Base-by-base conservation (phyloP, 2,797 vertebrate genomes). In the Notoglanidium macrostoma region DNA sequence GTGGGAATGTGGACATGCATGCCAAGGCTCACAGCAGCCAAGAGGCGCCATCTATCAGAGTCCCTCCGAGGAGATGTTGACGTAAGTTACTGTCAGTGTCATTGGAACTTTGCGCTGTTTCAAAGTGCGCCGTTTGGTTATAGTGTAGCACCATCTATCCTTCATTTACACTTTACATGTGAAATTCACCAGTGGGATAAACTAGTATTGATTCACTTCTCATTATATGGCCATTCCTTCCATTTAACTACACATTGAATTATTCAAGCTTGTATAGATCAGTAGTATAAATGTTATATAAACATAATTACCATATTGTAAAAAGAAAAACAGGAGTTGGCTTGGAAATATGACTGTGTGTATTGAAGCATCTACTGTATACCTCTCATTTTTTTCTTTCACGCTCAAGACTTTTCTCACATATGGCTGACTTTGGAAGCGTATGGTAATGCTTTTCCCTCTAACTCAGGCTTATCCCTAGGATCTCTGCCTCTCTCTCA, bases 1-100 rank as follows among this genome's bases (percentile, higher is more conserved):
- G 94, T 92, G 91, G 92, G 93, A 90, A 88, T 93, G 90, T 90
- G 93, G 93, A 94, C 93, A 92, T 92, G 94, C 93, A 95, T 95
- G 94, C 93, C 93, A 95, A 95, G 92, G 90, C 91, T 89, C 92
- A 92, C 88, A 92, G 90, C 91, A 87, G 85, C 91, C 87, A 89
- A 85, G 89, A 91, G 89, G 88, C 90, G 91, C 92, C 92, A 95
- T 95, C 95, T 93, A 93, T 95, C 93, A 94, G 90, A 87, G 32
- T 81, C 23, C 89, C 87, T 84, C 85, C 26, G 76, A 85, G 86
- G 73, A 72, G 80, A 63, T 55, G 40, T 46, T 83, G 55, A 65
- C 0, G 82, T 78, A 86, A 82, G 83, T 40, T 72, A 73, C 49
- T 84, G 85, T 84, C 78, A 32, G 26, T 54, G 55, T 44, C 5